phyloP scores from a whole-genome alignment of 2,797 vertebrate genomes.

The Poecilia picta region DNA sequence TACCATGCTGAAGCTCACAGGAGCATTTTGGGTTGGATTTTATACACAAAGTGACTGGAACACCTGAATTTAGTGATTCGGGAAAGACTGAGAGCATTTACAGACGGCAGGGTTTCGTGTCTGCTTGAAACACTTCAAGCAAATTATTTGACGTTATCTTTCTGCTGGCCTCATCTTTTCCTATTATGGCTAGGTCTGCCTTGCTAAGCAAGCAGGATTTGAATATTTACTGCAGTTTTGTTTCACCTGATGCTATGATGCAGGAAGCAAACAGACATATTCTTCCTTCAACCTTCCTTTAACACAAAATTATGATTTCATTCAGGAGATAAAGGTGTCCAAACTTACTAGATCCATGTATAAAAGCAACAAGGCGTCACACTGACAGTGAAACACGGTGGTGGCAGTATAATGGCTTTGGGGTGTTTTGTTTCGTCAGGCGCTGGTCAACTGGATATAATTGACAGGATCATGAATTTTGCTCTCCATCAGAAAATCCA shows the following conservation, averaged over 20 bases:
- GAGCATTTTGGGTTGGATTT: not conserved
- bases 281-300: not conserved
- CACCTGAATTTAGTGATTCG: not conserved
- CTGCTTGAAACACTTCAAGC: not conserved
- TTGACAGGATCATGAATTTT: not conserved
- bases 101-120: not conserved
- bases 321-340: not conserved
- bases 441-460: not conserved
- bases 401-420: not conserved
- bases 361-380: not conserved
- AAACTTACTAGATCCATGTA: not conserved
- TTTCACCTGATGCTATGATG: not conserved
- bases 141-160: not conserved
- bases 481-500: not conserved
- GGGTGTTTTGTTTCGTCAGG: not conserved
- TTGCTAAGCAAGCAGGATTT: not conserved
- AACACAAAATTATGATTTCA: too few species aligned
- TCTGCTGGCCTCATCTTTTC: slow-evolving; percentile 1
- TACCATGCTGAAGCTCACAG: not conserved
- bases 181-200: not conserved
- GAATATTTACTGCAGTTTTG: slow-evolving; percentile 4
- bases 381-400: not conserved
- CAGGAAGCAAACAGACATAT: not conserved
- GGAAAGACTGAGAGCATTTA: not conserved
- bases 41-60: not conserved